Evolutionary conservation across 2,113 vertebrate species (phyloP).

Genomic region (Lota lota): DNA sequence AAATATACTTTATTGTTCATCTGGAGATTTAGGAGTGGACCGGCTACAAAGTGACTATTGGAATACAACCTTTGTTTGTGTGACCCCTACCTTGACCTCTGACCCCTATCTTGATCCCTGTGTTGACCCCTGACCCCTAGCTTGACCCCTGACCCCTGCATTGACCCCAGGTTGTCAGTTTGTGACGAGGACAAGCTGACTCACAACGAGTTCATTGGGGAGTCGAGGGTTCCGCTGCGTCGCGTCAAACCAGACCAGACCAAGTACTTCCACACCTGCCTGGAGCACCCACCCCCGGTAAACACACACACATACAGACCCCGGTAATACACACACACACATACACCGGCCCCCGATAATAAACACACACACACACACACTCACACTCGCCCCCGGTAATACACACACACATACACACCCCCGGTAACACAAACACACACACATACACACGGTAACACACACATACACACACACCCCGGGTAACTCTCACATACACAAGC

Average conservation of each 20-base stretch:
- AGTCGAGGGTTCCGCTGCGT: constrained; percentile 81
- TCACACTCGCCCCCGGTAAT: neutral
- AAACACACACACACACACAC: neutral
- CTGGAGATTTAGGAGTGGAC: too few relatives aligned
- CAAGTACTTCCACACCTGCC: constrained; percentile 83
- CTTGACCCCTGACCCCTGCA: too few relatives aligned
- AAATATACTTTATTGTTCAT: too few relatives aligned
- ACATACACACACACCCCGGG: too few relatives aligned
- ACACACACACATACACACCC: constrained; percentile 5
- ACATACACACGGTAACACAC: too few relatives aligned
- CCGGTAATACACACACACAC: constrained; percentile 5
- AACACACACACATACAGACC: constrained; percentile 16
- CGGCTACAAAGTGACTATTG: too few relatives aligned
- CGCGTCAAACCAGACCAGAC: constrained; percentile 79
- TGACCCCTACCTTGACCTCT: too few relatives aligned
- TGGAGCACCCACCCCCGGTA: constrained; percentile 83
- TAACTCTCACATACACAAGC: too few relatives aligned
- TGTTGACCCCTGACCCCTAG: too few relatives aligned
- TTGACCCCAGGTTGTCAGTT: constrained; percentile 77
- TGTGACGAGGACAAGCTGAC: constrained; percentile 89
- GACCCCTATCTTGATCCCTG: too few relatives aligned
- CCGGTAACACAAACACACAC: too few relatives aligned
- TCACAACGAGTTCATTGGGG: constrained; percentile 88
- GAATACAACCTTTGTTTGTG: too few relatives aligned
- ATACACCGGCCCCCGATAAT: neutral